Conservation (phyloP, 2,888 invertebrate species). For the Leptopterna dolabrata region DNA sequence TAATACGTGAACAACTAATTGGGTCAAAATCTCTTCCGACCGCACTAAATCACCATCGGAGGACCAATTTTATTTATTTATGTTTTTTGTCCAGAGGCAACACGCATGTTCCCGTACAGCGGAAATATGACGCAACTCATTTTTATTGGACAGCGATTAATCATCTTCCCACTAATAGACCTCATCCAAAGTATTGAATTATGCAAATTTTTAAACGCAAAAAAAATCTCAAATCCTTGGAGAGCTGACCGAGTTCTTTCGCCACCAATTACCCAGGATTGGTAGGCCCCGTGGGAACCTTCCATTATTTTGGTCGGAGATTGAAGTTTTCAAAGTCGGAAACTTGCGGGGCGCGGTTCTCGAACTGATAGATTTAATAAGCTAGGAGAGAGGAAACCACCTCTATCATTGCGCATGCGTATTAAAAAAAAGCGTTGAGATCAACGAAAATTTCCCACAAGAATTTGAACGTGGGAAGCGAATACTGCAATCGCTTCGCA, state of each 20-base stretch:
- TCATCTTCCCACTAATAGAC: constrained; percentile 10
- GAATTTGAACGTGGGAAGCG: background rate
- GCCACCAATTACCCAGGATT: constrained; percentile 28
- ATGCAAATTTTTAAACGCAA: constrained; percentile 24
- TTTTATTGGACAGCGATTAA: background rate
- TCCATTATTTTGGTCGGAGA: constrained; percentile 11
- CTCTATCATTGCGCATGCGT: background rate
- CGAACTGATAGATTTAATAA: constrained; percentile 1
- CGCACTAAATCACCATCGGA: no score
- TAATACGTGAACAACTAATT: no score
- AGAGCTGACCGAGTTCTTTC: constrained; percentile 21
- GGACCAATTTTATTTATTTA: no score
- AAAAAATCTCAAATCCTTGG: background rate
- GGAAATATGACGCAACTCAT: background rate
- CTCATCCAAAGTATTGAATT: constrained; percentile 48
- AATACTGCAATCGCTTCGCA: background rate
- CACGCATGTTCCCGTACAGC: background rate
- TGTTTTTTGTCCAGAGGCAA: background rate
- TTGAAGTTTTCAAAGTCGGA: background rate
- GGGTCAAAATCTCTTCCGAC: no score
- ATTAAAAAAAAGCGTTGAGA: background rate
- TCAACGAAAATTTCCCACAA: background rate
- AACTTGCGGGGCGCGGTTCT: constrained; percentile 6
- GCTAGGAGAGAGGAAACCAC: background rate
- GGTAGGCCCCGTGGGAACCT: constrained; percentile 23